A percentile compares a stretch with the other conserved stretches of the same genome.
Evolutionary conservation across 2,888 invertebrate genomes (phyloP).

Genomic region (Macropis europaea): DNA sequence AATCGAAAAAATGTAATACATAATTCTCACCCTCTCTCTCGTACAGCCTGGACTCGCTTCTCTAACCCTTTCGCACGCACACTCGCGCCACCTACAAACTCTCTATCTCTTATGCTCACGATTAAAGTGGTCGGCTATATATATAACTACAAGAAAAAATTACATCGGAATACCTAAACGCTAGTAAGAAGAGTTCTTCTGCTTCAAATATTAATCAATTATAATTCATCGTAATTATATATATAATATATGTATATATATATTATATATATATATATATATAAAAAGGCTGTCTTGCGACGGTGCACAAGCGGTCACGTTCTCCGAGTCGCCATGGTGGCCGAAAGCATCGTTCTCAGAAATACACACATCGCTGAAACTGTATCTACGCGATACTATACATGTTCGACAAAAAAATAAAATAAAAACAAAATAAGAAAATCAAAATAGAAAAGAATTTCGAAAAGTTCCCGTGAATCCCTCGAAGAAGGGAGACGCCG

Average conservation of each 20-base stretch:
- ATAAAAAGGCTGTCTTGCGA: slow-evolving; percentile 55
- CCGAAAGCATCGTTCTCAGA: not conserved
- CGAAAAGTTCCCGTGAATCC: not conserved
- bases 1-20: slow-evolving; percentile 22
- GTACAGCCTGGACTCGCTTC: not conserved
- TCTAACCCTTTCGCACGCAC: not conserved
- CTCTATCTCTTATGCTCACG: slow-evolving; percentile 22
- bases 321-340: slow-evolving; percentile 50
- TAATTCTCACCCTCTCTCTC: slow-evolving; percentile 9
- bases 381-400: slow-evolving; percentile 29
- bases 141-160: slow-evolving; percentile 60
- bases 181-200: slow-evolving; percentile 49
- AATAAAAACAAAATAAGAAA: not conserved
- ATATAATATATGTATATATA: slow-evolving; percentile 46
- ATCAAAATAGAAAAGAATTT: not conserved
- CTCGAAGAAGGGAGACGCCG: not conserved
- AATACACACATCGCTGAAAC: not conserved
- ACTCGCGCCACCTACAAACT: slow-evolving; percentile 7
- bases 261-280: slow-evolving; percentile 51
- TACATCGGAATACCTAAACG: slow-evolving; percentile 57
- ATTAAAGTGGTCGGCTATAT: slow-evolving; percentile 53
- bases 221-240: slow-evolving; percentile 51
- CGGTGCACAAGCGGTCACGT: slow-evolving; percentile 55
- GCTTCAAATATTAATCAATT: slow-evolving; percentile 55
- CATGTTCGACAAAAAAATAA: not conserved